Percentiles rank a stretch among this genome's conserved stretches.
These are phyloP conservation scores for Gymnopithys bicolor DNA, from an alignment of 2,797 vertebrate genomes.

Conservation along the genomic window DNA sequence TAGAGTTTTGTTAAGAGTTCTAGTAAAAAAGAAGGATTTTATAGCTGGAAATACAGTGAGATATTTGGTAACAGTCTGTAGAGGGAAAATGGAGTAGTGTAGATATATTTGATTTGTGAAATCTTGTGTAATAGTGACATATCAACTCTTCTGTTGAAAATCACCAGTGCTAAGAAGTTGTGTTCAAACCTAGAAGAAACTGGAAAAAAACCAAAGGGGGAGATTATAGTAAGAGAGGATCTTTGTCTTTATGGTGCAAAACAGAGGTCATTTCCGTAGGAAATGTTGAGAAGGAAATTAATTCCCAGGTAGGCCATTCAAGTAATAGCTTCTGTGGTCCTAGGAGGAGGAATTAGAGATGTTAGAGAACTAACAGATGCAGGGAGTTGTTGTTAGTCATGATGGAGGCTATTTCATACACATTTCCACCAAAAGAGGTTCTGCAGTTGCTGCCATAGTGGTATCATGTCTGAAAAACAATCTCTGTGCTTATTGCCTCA, in stretches of 20 bases:
- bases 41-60: background rate
- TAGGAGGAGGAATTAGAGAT: background rate
- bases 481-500: background rate
- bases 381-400: background rate
- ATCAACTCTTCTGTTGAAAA: background rate
- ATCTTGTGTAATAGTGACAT: background rate
- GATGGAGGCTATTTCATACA: background rate
- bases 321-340: background rate
- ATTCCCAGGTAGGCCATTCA: background rate
- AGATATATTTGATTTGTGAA: background rate
- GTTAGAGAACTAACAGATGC: background rate
- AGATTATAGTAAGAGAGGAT: background rate
- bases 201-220: background rate
- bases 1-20: background rate
- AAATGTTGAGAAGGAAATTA: background rate
- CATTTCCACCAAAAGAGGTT: background rate
- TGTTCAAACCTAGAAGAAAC: background rate
- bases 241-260: background rate
- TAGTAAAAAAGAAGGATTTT: background rate
- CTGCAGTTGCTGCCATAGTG: background rate
- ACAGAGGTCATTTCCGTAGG: background rate
- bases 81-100: background rate
- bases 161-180: background rate
- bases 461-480: background rate
- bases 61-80: background rate